A percentile compares a stretch with the other conserved stretches of the same genome.
phyloP scores from a whole-genome alignment of 2,888 invertebrate species.

The Noctua janthina region DNA sequence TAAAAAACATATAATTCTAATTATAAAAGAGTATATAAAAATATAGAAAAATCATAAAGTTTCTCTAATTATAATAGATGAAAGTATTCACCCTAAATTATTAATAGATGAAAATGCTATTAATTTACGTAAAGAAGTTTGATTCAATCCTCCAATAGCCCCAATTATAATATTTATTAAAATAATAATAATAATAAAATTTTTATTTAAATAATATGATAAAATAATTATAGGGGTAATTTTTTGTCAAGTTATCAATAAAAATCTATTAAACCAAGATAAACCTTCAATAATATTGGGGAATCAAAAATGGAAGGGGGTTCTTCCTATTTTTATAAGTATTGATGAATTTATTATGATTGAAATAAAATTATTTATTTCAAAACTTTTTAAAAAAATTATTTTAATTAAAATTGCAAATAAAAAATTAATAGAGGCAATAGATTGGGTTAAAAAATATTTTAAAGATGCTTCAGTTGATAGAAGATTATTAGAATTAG shows the following conservation, averaged over 20 bases:
- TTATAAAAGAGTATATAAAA: constrained; percentile 85
- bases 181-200: constrained; percentile 84
- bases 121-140: constrained; percentile 90
- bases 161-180: constrained; percentile 86
- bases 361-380: constrained; percentile 74
- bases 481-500: constrained; percentile 85
- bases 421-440: constrained; percentile 90
- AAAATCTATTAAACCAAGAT: constrained; percentile 89
- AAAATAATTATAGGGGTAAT: constrained; percentile 91
- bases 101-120: constrained; percentile 92
- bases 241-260: constrained; percentile 92
- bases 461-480: constrained; percentile 90
- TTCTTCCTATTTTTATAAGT: constrained; percentile 90
- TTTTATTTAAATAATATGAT: constrained; percentile 84
- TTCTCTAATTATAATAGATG: constrained; percentile 84
- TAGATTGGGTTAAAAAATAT: constrained; percentile 91
- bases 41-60: constrained; percentile 87
- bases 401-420: constrained; percentile 85
- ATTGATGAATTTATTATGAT: constrained; percentile 83
- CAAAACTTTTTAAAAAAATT: constrained; percentile 79
- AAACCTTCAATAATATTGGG: constrained; percentile 91
- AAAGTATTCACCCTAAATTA: constrained; percentile 91
- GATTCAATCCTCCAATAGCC: constrained; percentile 88
- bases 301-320: constrained; percentile 91
- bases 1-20: constrained; percentile 83